phyloP scores from a whole-genome alignment of 2,113 vertebrate species.

The Actinemys pallida region DNA sequence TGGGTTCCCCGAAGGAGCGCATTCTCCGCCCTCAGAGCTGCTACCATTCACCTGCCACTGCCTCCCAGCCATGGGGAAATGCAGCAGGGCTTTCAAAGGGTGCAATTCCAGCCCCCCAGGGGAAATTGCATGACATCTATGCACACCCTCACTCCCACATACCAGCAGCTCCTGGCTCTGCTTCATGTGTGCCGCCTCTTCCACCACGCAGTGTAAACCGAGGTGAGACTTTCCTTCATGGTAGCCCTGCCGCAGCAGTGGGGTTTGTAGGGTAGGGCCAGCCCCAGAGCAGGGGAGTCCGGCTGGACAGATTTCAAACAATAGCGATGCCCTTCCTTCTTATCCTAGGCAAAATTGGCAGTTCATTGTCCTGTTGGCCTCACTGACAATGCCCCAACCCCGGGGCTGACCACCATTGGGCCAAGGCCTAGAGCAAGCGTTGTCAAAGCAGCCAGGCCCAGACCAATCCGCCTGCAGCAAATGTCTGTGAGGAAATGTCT shows the following conservation, averaged over 20 bases:
- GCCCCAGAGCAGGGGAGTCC: background rate
- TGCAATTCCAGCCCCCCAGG: conserved; percentile 35
- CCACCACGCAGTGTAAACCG: conserved; percentile 64
- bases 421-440: background rate
- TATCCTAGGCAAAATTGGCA: background rate
- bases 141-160: conserved; percentile 4
- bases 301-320: background rate
- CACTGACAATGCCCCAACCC: background rate
- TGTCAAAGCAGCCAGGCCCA: background rate
- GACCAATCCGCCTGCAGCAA: background rate
- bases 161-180: background rate
- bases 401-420: background rate
- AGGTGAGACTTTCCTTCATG: conserved; percentile 50
- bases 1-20: conserved; percentile 65
- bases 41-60: conserved; percentile 36
- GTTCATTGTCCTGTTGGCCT: background rate
- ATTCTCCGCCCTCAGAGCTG: conserved; percentile 62
- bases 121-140: conserved; percentile 4
- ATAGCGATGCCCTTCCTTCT: background rate
- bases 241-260: background rate
- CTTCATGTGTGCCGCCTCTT: conserved; percentile 49
- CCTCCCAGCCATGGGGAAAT: conserved; percentile 24
- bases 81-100: conserved; percentile 50
- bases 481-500: background rate
- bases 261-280: background rate